Conservation (phyloP, 2,113 vertebrate species). For the Myrmecophaga tridactyla region DNA sequence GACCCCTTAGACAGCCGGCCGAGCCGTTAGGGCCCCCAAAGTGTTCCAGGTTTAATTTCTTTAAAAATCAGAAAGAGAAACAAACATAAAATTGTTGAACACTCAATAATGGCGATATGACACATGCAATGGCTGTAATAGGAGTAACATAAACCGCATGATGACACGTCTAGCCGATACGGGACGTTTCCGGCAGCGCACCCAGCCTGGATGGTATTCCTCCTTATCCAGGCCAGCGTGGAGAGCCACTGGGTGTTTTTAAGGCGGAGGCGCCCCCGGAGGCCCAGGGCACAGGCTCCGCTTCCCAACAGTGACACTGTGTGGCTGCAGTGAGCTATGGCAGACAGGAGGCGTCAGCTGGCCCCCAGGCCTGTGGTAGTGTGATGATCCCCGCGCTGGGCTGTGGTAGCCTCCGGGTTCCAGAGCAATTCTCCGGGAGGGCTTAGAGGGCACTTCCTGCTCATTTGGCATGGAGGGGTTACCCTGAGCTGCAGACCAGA, state of each 20-base stretch:
- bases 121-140: no score
- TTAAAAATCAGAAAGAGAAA: neutral
- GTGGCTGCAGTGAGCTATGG: neutral
- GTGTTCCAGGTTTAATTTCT: neutral
- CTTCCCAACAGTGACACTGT: neutral
- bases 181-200: fast-evolving
- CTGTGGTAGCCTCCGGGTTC: neutral
- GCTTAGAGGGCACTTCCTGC: no score
- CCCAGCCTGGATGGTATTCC: fast-evolving
- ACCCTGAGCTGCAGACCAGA: neutral
- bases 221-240: fast-evolving
- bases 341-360: fast-evolving
- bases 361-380: neutral
- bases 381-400: no score
- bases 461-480: neutral
- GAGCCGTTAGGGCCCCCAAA: neutral
- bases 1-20: neutral
- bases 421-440: no score
- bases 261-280: neutral
- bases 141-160: fast-evolving
- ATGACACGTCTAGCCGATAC: fast-evolving
- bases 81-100: no score
- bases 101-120: fast-evolving
- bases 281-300: fast-evolving
- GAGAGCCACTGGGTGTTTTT: fast-evolving